Evolutionary conservation across 2,113 vertebrate species (phyloP), one percentile per base, ranked within the genome.

Genomic region (Ictalurus punctatus): DNA sequence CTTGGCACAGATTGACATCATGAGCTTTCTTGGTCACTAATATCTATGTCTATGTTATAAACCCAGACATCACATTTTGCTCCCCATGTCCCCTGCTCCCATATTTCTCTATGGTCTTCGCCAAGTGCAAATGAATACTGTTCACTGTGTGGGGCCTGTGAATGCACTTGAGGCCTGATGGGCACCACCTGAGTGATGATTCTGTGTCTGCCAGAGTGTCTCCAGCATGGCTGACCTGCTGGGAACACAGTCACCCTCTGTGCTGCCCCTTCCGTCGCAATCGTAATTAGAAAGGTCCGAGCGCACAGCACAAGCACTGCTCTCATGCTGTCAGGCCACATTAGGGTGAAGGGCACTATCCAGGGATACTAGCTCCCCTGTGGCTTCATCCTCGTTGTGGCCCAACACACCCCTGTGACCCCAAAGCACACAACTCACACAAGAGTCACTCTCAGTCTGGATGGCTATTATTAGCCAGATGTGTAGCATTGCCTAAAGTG

Each of bases 101-200:
- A 93, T 91, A 95, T 90, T 96, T 96, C 94, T 97, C 94, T 89
- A 93, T 94, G 48, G 44, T 69, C 34, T 48, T 87, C 84, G 96
- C 95, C 95, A 96, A 95, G 95, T 97, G 97, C 90, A 97, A 97
- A 94, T 98, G 97, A 96, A 99, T 98, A 1, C 96, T 95, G 91
- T 96, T 97, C 95, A 98, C 97, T 96, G 97, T 99, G 95, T 97
- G 97, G 69, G 97, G 96, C 94, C 97, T 97, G 94, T 97, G 97
- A 96, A 96, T 98, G 96, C 96, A 96, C 95, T 97, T 96, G 87
- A 89, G 97, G 95, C 94, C 97, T 96, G 93, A 96, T 96, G 94
- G 97, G 96, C 94, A 96, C 96, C 94, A 98, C 97, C 96, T 99
- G 98, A 96, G 97, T 97, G 95, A 99, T 97, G 95, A 97, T 97